These are phyloP conservation scores for Dysmachus trigonus DNA, from an alignment of 2,888 invertebrate species.

Conservation along the genomic window DNA sequence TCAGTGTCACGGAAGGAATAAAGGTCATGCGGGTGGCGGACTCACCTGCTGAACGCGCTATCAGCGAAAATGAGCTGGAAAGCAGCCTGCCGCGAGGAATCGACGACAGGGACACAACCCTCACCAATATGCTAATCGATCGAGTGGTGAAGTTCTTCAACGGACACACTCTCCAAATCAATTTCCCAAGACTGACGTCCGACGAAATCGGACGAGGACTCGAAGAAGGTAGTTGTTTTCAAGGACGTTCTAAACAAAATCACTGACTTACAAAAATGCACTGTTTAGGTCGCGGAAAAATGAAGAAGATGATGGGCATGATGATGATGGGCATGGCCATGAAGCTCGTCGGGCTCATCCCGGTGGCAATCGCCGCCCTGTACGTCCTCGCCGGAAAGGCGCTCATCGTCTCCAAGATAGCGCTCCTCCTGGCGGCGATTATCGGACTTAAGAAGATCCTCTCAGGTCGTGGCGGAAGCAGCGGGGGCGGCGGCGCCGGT, in stretches of 20 bases:
- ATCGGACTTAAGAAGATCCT: slow-evolving; percentile 84
- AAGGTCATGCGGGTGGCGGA: slow-evolving; percentile 71
- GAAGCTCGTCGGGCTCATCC: slow-evolving; percentile 84
- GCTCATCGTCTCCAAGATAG: slow-evolving; percentile 81
- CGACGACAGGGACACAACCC: slow-evolving; percentile 73
- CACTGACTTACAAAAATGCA: neutral
- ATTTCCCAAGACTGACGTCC: slow-evolving; percentile 76
- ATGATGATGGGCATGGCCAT: slow-evolving; percentile 90
- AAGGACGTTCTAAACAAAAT: slow-evolving; percentile 47
- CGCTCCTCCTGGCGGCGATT: slow-evolving; percentile 80
- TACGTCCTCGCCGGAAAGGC: slow-evolving; percentile 87
- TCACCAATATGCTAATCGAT: slow-evolving; percentile 76
- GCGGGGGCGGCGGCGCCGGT: slow-evolving; percentile 62
- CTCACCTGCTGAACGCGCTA: slow-evolving; percentile 51
- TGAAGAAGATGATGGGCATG: slow-evolving; percentile 92
- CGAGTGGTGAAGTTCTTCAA: slow-evolving; percentile 76
- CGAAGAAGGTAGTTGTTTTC: slow-evolving; percentile 73
- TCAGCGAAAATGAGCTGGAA: slow-evolving; percentile 76
- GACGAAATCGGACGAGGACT: slow-evolving; percentile 75
- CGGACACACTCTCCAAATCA: slow-evolving; percentile 79
- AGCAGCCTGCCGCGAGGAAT: slow-evolving; percentile 73
- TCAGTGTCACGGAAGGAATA: slow-evolving; percentile 72
- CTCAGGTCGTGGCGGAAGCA: slow-evolving; percentile 70
- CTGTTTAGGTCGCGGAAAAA: slow-evolving; percentile 76
- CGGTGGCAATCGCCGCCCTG: slow-evolving; percentile 80